Conservation (phyloP, 2,113 vertebrate species). For the Meleagris gallopavo region DNA sequence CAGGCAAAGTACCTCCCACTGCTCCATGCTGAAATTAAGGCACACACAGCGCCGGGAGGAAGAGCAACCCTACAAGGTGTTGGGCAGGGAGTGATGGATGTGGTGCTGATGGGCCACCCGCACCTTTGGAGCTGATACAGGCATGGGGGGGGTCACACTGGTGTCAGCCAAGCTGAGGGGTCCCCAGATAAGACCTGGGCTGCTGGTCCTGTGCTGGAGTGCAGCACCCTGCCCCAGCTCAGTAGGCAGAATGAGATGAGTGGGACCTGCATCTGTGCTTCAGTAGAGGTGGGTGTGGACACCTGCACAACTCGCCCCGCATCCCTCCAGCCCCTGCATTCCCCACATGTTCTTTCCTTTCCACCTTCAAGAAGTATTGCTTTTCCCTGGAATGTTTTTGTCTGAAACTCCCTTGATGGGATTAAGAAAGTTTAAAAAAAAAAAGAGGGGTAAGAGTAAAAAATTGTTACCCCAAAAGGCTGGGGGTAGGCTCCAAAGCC, state of each 20-base stretch:
- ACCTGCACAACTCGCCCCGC: not conserved
- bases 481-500: not conserved
- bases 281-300: not conserved
- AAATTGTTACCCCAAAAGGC: not conserved
- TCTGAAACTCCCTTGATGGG: not conserved
- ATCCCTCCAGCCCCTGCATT: not conserved
- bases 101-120: not conserved
- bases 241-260: not conserved
- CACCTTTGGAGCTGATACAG: not conserved
- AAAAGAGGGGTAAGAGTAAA: not conserved
- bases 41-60: not conserved
- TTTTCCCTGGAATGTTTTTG: slow-evolving; percentile 54
- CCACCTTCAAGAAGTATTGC: not conserved
- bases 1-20: not conserved
- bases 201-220: not conserved
- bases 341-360: not conserved
- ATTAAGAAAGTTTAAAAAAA: not conserved
- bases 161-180: not conserved
- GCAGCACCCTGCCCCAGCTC: fast-evolving
- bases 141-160: no score
- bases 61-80: not conserved
- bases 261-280: not conserved
- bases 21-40: slow-evolving; percentile 14
- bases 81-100: not conserved
- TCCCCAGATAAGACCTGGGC: not conserved